Evolutionary conservation across 2,888 invertebrate species (phyloP).

Genomic region (Cerceris rybyensis): DNA sequence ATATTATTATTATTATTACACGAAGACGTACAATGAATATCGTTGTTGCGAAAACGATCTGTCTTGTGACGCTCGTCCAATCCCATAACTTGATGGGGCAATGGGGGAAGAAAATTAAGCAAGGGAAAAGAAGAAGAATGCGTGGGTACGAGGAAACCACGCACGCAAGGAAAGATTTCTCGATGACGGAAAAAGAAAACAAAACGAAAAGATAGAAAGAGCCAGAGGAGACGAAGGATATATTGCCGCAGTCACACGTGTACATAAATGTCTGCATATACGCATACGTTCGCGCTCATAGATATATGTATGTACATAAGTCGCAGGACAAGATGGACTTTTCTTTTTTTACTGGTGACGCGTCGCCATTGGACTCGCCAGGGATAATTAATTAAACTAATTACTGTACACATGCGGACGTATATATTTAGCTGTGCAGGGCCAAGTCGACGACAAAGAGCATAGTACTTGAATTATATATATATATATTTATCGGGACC

Average conservation of each 20-base stretch:
- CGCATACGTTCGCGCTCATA: constrained; percentile 31
- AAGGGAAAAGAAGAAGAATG: neutral
- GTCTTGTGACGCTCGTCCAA: constrained; percentile 1
- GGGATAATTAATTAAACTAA: constrained; percentile 29
- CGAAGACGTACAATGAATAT: constrained; percentile 14
- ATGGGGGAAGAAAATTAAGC: neutral
- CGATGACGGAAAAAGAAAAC: neutral
- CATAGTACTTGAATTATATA: constrained; percentile 50
- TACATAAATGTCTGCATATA: constrained; percentile 37
- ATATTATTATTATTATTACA: constrained; percentile 13
- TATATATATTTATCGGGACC: constrained; percentile 71
- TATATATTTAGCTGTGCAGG: constrained; percentile 28
- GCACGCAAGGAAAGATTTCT: neutral
- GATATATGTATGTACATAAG: constrained; percentile 48
- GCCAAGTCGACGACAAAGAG: constrained; percentile 25
- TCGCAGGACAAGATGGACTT: constrained; percentile 56
- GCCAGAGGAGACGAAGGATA: neutral
- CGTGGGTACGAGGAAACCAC: neutral
- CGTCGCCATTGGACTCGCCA: constrained; percentile 19
- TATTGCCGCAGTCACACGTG: constrained; percentile 37
- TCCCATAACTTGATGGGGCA: neutral
- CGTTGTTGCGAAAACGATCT: constrained; percentile 4
- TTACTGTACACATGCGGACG: constrained; percentile 31
- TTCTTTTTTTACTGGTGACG: constrained; percentile 34
- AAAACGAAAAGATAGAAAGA: neutral